phyloP scores from a whole-genome alignment of 2,888 invertebrate species.

The Cerceris rybyensis region DNA sequence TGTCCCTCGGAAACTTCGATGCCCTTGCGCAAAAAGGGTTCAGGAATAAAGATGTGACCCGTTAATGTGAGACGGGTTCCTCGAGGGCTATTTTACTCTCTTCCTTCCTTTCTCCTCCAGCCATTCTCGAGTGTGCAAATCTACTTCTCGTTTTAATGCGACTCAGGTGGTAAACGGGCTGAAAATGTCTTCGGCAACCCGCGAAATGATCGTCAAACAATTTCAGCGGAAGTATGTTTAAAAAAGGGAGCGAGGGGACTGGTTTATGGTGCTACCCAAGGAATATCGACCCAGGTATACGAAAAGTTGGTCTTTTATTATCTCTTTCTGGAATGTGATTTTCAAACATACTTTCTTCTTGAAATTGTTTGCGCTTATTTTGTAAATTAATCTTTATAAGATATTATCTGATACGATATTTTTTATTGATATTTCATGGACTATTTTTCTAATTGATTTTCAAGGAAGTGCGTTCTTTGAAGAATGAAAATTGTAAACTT shows the following conservation, averaged over 20 bases:
- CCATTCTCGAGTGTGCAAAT: slow-evolving; percentile 15
- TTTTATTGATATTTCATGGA: too few species aligned
- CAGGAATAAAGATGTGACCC: not conserved
- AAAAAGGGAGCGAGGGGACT: slow-evolving; percentile 1
- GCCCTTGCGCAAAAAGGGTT: not conserved
- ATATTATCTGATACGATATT: too few species aligned
- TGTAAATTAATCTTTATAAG: too few species aligned
- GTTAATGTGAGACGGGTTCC: slow-evolving; percentile 1
- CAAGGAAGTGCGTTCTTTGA: too few species aligned
- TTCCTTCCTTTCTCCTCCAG: not conserved
- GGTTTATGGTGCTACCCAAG: slow-evolving; percentile 25
- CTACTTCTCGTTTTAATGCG: slow-evolving; percentile 13
- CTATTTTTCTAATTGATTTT: too few species aligned
- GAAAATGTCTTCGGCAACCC: slow-evolving; percentile 37
- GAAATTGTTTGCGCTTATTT: too few species aligned
- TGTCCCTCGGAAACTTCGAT: not conserved
- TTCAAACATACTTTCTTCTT: not conserved
- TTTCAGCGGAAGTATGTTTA: slow-evolving; percentile 22
- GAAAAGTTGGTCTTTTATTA: slow-evolving; percentile 1
- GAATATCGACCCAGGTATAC: slow-evolving; percentile 9
- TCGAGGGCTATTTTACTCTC: not conserved
- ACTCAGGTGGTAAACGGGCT: slow-evolving; percentile 16
- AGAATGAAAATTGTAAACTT: too few species aligned
- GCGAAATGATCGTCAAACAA: slow-evolving; percentile 44
- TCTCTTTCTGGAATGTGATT: not conserved